Evolutionary conservation across 92 coral and sea anemone species (phyloP).

Genomic region (Muricea muricata): DNA sequence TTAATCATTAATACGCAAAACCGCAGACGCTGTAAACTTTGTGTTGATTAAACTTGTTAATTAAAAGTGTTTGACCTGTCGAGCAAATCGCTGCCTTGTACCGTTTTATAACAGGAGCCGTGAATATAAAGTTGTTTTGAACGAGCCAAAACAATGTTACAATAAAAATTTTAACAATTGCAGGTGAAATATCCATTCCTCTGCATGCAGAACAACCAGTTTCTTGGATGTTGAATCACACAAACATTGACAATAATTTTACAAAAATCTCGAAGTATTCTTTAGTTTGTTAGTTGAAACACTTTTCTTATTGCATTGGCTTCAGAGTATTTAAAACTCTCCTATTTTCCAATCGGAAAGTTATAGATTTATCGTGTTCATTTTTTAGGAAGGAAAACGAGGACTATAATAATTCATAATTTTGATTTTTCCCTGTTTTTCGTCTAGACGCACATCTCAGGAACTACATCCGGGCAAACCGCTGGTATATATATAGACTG

Average conservation of each 20-base stretch:
- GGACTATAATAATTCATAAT: no score
- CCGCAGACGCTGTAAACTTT: background rate
- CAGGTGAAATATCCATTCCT: no score
- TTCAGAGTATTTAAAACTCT: no score
- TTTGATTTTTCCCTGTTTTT: background rate
- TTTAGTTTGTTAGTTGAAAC: no score
- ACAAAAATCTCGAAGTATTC: no score
- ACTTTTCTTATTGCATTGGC: no score
- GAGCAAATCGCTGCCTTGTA: background rate
- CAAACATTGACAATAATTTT: no score
- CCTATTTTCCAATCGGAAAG: no score
- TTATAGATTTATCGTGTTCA: no score
- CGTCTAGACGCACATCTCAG: background rate
- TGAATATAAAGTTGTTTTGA: background rate
- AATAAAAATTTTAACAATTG: background rate
- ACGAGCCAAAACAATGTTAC: background rate
- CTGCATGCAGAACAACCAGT: no score
- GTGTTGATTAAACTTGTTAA: background rate
- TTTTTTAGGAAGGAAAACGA: no score
- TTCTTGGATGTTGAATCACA: no score
- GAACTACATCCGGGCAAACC: background rate
- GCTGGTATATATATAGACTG: background rate
- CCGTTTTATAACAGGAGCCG: background rate
- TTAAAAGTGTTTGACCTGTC: background rate
- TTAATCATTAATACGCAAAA: background rate